phyloP scores from a whole-genome alignment of 2,113 vertebrate species.

The Litocranius walleri region DNA sequence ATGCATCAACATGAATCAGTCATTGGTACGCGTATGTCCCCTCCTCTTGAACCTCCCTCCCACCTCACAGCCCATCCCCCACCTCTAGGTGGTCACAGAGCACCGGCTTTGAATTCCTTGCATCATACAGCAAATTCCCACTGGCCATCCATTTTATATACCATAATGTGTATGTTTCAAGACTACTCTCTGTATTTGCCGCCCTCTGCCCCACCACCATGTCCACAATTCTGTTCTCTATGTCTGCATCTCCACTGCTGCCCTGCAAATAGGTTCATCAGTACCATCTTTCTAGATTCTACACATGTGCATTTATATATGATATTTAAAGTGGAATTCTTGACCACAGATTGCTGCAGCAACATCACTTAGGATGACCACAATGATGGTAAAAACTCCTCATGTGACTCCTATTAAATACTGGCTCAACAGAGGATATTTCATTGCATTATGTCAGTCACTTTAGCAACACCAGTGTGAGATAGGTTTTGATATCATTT shows the following conservation, averaged over 20 bases:
- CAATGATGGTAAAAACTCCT: background rate
- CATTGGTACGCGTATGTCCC: background rate
- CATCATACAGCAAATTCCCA: background rate
- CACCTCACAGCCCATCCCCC: background rate
- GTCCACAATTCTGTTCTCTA: background rate
- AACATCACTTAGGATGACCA: background rate
- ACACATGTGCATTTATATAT: background rate
- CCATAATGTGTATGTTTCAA: background rate
- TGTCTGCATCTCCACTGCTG: background rate
- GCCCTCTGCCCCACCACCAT: background rate
- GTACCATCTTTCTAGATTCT: background rate
- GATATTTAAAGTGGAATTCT: background rate
- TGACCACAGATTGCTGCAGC: background rate
- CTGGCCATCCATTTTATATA: background rate
- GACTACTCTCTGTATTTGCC: background rate
- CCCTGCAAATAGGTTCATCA: background rate
- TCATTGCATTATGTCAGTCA: background rate
- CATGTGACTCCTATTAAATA: background rate
- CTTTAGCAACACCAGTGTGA: background rate
- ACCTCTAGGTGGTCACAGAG: background rate
- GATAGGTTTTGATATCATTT: background rate
- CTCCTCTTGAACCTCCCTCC: background rate
- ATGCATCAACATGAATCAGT: background rate
- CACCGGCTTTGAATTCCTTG: background rate
- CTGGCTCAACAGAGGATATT: background rate